Evolutionary conservation across 2,113 vertebrate species (phyloP).

Genomic region (Notothenia coriiceps): DNA sequence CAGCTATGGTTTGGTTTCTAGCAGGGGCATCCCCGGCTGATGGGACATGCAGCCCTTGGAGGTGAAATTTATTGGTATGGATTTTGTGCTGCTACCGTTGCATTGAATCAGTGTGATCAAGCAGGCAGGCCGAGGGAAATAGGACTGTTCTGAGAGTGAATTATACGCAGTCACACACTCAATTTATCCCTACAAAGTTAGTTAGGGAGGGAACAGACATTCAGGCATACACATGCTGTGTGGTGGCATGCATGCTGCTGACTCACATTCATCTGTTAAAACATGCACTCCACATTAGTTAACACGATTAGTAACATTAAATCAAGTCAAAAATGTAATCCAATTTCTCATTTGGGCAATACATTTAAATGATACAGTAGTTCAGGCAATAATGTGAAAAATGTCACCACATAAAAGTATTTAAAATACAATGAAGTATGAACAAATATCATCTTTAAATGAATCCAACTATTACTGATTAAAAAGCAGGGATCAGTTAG

Average conservation of each 20-base stretch:
- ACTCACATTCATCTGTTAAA: conserved; percentile 43
- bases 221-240: conserved; percentile 49
- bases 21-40: conserved; percentile 65
- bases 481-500: conserved; percentile 33
- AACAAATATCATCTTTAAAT: conserved; percentile 21
- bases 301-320: conserved; percentile 72
- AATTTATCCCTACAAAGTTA: conserved; percentile 84
- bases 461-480: conserved; percentile 32
- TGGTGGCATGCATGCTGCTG: conserved; percentile 20
- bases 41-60: conserved; percentile 75
- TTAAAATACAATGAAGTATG: conserved; percentile 15
- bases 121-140: conserved; percentile 80
- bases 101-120: conserved; percentile 84
- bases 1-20: conserved; percentile 66
- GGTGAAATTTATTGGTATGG: conserved; percentile 82
- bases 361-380: conserved; percentile 46
- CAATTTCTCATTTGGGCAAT: conserved; percentile 51
- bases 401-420: background rate
- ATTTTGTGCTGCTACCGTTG: conserved; percentile 82
- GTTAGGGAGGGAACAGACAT: conserved; percentile 73
- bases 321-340: conserved; percentile 66
- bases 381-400: conserved; percentile 23
- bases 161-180: conserved; percentile 85
- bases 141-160: conserved; percentile 80
- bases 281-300: conserved; percentile 59